phyloP scores from a whole-genome alignment of 2,888 invertebrate species.

The Cylindroiulus punctatus region DNA sequence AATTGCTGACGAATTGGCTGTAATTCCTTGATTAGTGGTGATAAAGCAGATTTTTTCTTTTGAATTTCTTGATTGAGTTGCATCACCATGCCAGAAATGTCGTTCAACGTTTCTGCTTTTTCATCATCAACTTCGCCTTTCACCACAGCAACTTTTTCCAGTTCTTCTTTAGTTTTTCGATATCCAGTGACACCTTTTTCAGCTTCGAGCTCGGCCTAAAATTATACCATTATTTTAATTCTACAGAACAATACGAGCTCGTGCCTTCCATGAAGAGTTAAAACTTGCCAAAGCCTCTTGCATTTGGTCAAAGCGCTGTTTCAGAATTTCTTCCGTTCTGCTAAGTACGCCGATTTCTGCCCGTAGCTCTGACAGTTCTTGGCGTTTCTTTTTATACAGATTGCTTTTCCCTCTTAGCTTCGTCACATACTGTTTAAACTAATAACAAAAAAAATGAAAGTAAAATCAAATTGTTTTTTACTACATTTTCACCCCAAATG shows the following conservation, averaged over 20 bases:
- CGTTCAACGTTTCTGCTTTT: slow-evolving; percentile 69
- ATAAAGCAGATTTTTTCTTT: slow-evolving; percentile 73
- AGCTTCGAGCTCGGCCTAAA: slow-evolving; percentile 61
- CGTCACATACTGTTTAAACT: slow-evolving; percentile 82
- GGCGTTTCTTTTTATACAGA: slow-evolving; percentile 81
- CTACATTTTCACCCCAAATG: too few species aligned
- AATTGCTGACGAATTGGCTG: slow-evolving; percentile 75
- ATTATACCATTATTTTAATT: not conserved
- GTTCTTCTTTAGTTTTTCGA: slow-evolving; percentile 69
- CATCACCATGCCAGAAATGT: slow-evolving; percentile 69
- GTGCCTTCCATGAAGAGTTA: not conserved
- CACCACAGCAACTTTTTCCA: slow-evolving; percentile 71
- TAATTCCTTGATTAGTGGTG: slow-evolving; percentile 72
- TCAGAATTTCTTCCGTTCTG: slow-evolving; percentile 79
- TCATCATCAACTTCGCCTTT: slow-evolving; percentile 69
- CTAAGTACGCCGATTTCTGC: slow-evolving; percentile 81
- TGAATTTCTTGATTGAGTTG: slow-evolving; percentile 71
- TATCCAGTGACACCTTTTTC: slow-evolving; percentile 68
- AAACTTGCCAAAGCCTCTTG: slow-evolving; percentile 70
- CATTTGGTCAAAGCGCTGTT: slow-evolving; percentile 68
- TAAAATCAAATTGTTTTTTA: not conserved
- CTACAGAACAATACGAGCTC: not conserved
- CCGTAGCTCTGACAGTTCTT: slow-evolving; percentile 78
- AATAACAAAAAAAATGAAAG: slow-evolving; percentile 26
- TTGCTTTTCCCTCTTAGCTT: slow-evolving; percentile 82